Evolutionary conservation across 1,140 invertebrate species (phyloP), one percentile per base, ranked within the genome.

Genomic region (Gyrodactylus salaris): DNA sequence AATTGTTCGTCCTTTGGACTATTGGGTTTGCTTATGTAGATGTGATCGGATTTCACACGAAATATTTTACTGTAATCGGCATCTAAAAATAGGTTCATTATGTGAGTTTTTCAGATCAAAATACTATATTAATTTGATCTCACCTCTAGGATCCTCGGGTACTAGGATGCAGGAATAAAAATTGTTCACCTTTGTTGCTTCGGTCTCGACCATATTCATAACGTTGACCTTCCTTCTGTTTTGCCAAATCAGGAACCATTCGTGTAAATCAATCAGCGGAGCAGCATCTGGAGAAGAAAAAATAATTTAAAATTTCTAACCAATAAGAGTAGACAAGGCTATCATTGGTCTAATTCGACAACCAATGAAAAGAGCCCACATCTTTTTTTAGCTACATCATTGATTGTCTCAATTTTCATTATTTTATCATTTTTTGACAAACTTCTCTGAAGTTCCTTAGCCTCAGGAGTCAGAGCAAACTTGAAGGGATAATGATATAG

Each of bases 391-490:
- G 21, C 16, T 54, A 21, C 16, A 54, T 54, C 21, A 54, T 54
- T 54, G 16, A 54, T 19, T 54, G 21, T 54, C 21, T 19, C 16
- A 54, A 54, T 19, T 19, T 54, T 54, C 21, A 19, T 54, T 54
- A 21, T 21, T 19, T 54, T 54, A 19, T 19, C 16, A 54, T 54
- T 54, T 54, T 54, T 19, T 19, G 21, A 87, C 86, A 79, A 90
- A 86, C 75, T 86, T 87, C 86, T 93, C 93, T 1, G 87, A 88
- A 69, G 23, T n/a, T 69, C 19, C 24, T 69, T 69, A 21, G 68
- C 70, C 26, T 71, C 70, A 24, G 70, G 25, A 24, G 70, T 71
- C 20, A 71, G 25, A 25, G 25, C 21, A n/a, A 24, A 71, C 26
- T 71, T 71, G 70, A 71, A 71, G 7, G 70, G 70, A 71, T 24